These are phyloP conservation scores for Alitta virens DNA, from an alignment of 2,888 invertebrate genomes.

Conservation along the genomic window DNA sequence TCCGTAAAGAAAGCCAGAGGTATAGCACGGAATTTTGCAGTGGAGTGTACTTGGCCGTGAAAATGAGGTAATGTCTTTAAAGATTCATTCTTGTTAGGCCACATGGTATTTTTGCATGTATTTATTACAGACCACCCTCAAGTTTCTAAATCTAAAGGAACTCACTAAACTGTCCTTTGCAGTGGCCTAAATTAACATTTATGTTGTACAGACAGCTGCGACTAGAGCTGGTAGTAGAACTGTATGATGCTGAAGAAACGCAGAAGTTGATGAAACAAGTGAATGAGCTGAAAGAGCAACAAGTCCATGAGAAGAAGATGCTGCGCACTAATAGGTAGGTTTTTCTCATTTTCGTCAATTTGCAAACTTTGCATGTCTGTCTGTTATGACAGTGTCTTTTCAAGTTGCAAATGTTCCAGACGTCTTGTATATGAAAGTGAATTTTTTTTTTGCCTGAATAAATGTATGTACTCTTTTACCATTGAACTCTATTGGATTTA, in stretches of 20 bases:
- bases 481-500: too few relatives aligned
- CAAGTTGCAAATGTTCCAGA: too few relatives aligned
- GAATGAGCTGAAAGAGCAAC: slow-evolving; percentile 26
- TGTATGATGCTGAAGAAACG: slow-evolving; percentile 39
- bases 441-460: too few relatives aligned
- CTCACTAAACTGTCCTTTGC: too few relatives aligned
- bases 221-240: slow-evolving; percentile 37
- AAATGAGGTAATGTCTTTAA: slow-evolving; percentile 44
- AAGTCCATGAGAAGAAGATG: slow-evolving; percentile 19
- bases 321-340: slow-evolving; percentile 41
- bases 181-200: too few relatives aligned
- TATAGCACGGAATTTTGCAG: slow-evolving; percentile 34
- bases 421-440: too few relatives aligned
- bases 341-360: not conserved
- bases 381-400: too few relatives aligned
- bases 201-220: slow-evolving; percentile 43
- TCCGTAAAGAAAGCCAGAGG: slow-evolving; percentile 10
- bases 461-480: too few relatives aligned
- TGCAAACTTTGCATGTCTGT: not conserved
- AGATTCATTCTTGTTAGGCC: too few relatives aligned
- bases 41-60: slow-evolving; percentile 52
- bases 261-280: slow-evolving; percentile 33
- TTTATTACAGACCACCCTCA: too few relatives aligned
- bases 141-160: too few relatives aligned
- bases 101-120: too few relatives aligned